Base-by-base conservation (phyloP, 1,140 invertebrate genomes). In the Papilio glaucus region DNA sequence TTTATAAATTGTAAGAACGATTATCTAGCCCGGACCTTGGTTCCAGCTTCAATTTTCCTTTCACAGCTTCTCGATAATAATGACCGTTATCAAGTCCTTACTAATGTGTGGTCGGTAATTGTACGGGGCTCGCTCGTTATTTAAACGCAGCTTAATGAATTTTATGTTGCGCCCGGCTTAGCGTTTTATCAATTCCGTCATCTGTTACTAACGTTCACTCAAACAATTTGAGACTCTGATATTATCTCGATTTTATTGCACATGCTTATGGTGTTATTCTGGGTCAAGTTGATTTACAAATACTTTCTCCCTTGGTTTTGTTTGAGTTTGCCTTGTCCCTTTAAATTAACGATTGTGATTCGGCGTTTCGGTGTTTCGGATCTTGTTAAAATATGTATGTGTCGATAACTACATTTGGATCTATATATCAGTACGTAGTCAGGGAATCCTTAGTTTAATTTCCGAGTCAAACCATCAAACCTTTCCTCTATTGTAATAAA, bases 261-360 rank as follows among this genome's bases (percentile, higher is more conserved):
- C 18, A 41, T 39, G 62, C 33, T 65, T 39, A 65, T 65, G 57
- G 57, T 60, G 18, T 21, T 42, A 26, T 67, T 67, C 63, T 67
- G 21, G 63, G 63, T 67, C 63, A 67, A 24, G 15, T 67, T 67
- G 63, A 67, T 67, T 67, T 67, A 67, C 33, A 63, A 37, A 63
- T 65, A 65, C 62, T 65, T 41, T 65, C 62, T 53, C 45, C 10
- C 6, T 53, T 53, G 13, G 38, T 10, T 41, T 21, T 53, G 15
- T n/a, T 21, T 53, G 15, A 5, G 42, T 49, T 53, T 45, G 42
- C 2, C 5, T 0, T 45, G 42, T 45, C 42, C 15, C 0, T 18
- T 15, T 45, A 15, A 45, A 18, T 15, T 45, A 18, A 45, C 10
- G n/a, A n/a, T n/a, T n/a, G 10, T 41, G 39, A 0, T 42, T 42